Evolutionary conservation across 2,888 invertebrate species (phyloP), one percentile per base, ranked within the genome.

Genomic region (Dicroscelio sp.): DNA sequence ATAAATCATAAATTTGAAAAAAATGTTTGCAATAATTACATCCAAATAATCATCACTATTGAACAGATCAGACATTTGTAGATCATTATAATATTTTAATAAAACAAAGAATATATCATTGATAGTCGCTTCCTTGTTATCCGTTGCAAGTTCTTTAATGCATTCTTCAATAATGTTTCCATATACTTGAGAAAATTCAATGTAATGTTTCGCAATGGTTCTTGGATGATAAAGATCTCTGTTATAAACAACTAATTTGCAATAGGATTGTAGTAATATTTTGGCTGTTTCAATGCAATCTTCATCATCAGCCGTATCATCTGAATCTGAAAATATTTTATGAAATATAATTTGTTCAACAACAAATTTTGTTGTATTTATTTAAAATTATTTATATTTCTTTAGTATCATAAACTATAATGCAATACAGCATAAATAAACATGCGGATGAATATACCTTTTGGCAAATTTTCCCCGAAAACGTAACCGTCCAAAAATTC

Each of bases 201-300:
- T 14, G 55, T 43, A 71, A 43, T 60, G 60, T 31, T 69, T 71
- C n/a, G 43, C 38, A 31, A 82, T 71, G 1, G 82, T 71, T 55
- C 30, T n/a, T 30, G 33, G 8, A 4, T 3, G 8, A 43, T 78
- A 78, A 1, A 63, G 8, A n/a, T 6, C 4, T 71, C 43, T 55
- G n/a, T 69, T 82, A 38, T 31, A 71, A 35, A 60, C 25, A 8
- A 71, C 38, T 23, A 82, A 14, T 38, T 82, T 82, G 17, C 78
- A 63, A 27, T 78, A 78, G n/a, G 43, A 63, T 27, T 12, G 25
- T n/a, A 78, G 20, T 23, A 78, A 14, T 0, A 43, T 17, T 63
- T 78, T 63, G 20, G 63, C 78, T 35, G 8, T 52, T 31, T 27
- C 20, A 31, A 73, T 3, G 12, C 23, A 20, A 1, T 55, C 55